Conservation (phyloP, 2,888 invertebrate species). For the Erannis defoliaria region DNA sequence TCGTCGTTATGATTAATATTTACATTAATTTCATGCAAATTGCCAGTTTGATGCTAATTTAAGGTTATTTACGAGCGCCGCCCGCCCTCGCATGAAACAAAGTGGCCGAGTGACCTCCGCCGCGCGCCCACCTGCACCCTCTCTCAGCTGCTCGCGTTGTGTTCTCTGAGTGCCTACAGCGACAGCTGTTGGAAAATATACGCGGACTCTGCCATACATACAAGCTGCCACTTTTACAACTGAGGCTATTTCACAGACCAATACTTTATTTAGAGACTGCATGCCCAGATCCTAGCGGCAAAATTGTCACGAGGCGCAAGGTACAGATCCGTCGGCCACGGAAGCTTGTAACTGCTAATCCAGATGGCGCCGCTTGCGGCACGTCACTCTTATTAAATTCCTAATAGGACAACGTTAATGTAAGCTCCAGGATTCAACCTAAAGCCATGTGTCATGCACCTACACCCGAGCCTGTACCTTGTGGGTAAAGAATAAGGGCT, state of each 20-base stretch:
- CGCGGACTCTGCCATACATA: neutral
- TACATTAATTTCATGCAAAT: slow-evolving; percentile 70
- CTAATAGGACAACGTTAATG: slow-evolving; percentile 23
- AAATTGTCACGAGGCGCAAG: no score
- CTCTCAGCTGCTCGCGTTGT: slow-evolving; percentile 3
- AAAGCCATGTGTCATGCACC: slow-evolving; percentile 9
- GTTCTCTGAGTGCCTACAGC: neutral
- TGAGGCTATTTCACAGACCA: no score
- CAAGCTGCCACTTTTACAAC: no score
- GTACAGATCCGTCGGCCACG: neutral
- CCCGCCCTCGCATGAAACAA: slow-evolving; percentile 28
- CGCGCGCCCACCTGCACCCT: slow-evolving; percentile 10
- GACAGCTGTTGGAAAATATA: neutral
- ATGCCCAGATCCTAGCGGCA: no score
- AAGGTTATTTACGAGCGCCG: slow-evolving; percentile 54
- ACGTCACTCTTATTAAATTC: slow-evolving; percentile 30
- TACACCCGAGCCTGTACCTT: slow-evolving; percentile 7
- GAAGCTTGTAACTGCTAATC: neutral
- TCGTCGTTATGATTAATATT: slow-evolving; percentile 66
- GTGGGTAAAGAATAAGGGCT: neutral
- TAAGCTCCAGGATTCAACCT: slow-evolving; percentile 26
- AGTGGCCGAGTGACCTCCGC: slow-evolving; percentile 36
- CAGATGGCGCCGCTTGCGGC: slow-evolving; percentile 21
- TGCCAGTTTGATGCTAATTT: slow-evolving; percentile 61
- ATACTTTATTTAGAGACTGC: no score